Evolutionary conservation across 2,888 invertebrate genomes (phyloP), one percentile per base, ranked within the genome.

Genomic region (Sesamia inferens): DNA sequence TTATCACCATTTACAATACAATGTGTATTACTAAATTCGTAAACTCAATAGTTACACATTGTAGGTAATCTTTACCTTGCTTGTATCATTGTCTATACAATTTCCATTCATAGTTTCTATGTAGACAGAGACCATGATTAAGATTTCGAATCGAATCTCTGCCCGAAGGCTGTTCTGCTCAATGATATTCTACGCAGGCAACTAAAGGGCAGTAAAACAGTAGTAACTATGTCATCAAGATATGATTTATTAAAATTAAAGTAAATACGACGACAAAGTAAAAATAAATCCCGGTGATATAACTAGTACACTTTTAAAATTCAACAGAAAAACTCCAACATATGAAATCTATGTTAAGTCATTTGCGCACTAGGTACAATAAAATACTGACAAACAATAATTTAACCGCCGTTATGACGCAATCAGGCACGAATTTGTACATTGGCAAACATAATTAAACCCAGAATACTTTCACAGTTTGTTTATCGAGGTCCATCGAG

Each of bases 391-490:
- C 73, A 78, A 78, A 79, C 64, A 87, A 87, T 87, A 82, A 86
- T 82, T 87, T 85, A 82, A 77, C 68, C 72, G 76, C 81, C 81
- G 55, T 73, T 75, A 76, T 65, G 81, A 80, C 78, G 69, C 67
- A 84, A 81, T 80, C 68, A 81, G 81, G 82, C 87, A 86, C 86
- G 67, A 74, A 85, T 91, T 92, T 92, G 91, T 91, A 92, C 91
- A 86, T 84, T 82, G 63, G 76, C 82, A 76, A 83, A 82, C 64
- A 76, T 77, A 69, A 79, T 94, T 80, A 96, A 81, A 96, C 96
- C 96, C 96, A 96, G 90, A 96, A 95, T 72, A 96, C 96, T 92
- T 95, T 94, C 13, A 96, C 92, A 67, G 91, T 88, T 88, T 95
- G 94, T 79, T 95, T 93, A 70, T 95, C 93, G 55, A 95, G 83